Conservation (phyloP, 2,888 invertebrate species). For the Choreutis nemorana region DNA sequence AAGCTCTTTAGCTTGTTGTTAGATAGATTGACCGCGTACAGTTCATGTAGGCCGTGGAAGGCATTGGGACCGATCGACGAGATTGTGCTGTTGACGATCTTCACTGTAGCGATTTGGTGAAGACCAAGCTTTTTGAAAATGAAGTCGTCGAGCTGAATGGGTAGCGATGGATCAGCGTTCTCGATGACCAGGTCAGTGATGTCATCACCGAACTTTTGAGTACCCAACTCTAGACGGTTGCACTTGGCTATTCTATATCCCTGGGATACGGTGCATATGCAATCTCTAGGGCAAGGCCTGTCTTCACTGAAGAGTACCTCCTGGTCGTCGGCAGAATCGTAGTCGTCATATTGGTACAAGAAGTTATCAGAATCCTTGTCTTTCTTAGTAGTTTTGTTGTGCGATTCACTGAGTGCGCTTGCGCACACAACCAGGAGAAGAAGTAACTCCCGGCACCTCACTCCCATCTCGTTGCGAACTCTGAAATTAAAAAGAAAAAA, state of each 20-base stretch:
- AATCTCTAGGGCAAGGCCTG: constrained; percentile 69
- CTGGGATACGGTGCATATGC: constrained; percentile 68
- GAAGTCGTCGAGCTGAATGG: constrained; percentile 66
- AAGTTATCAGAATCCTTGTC: constrained; percentile 32
- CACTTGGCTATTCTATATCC: constrained; percentile 72
- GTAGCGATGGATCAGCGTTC: constrained; percentile 65
- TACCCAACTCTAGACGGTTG: constrained; percentile 71
- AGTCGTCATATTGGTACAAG: constrained; percentile 48
- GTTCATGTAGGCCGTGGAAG: constrained; percentile 71
- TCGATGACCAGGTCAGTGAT: constrained; percentile 73
- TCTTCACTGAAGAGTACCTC: constrained; percentile 54
- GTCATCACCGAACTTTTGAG: constrained; percentile 71
- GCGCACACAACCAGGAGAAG: constrained; percentile 58
- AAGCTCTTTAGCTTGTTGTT: constrained; percentile 72
- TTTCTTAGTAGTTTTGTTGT: constrained; percentile 41
- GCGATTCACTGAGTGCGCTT: constrained; percentile 39
- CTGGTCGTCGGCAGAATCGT: constrained; percentile 53
- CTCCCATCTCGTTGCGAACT: constrained; percentile 60
- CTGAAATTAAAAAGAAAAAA: constrained; percentile 35
- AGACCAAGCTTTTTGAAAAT: constrained; percentile 71
- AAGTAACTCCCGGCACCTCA: constrained; percentile 55
- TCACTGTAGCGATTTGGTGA: constrained; percentile 71
- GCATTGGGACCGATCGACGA: constrained; percentile 71
- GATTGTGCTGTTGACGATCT: constrained; percentile 75
- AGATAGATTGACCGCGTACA: constrained; percentile 74